phyloP scores from a whole-genome alignment of 2,113 vertebrate genomes.

The Petrocephalus zakoni region DNA sequence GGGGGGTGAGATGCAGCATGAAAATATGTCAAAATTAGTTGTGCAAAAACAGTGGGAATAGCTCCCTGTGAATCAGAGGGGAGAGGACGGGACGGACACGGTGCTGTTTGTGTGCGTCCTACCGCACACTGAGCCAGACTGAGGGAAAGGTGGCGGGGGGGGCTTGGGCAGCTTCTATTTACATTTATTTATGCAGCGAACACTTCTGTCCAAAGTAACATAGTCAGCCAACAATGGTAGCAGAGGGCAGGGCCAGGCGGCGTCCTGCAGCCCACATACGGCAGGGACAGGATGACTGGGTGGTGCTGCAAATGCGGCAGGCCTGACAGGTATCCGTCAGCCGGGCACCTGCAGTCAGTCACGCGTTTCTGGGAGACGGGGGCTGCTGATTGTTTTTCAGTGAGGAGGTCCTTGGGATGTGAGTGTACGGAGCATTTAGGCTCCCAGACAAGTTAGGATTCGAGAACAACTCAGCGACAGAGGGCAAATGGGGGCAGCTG shows the following conservation, averaged over 20 bases:
- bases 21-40: constrained; percentile 65
- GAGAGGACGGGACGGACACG: neutral
- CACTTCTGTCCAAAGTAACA: neutral
- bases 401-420: neutral
- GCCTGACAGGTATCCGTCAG: neutral
- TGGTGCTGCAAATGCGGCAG: neutral
- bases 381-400: neutral
- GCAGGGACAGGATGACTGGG: neutral
- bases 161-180: neutral
- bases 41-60: constrained; percentile 54
- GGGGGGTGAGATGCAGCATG: constrained; percentile 48
- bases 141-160: neutral
- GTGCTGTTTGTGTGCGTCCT: neutral
- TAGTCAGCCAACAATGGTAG: neutral
- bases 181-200: neutral
- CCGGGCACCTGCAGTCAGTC: constrained; percentile 12
- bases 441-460: neutral
- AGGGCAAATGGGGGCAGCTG: neutral
- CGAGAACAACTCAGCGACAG: neutral
- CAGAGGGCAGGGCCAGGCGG: neutral
- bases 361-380: neutral
- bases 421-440: neutral
- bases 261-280: neutral
- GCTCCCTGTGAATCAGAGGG: neutral
- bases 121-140: neutral